Percentiles rank a stretch among this genome's conserved stretches.
Conservation (phyloP, 64 coral and sea anemone species). For the Dendronephthya gigantea region DNA sequence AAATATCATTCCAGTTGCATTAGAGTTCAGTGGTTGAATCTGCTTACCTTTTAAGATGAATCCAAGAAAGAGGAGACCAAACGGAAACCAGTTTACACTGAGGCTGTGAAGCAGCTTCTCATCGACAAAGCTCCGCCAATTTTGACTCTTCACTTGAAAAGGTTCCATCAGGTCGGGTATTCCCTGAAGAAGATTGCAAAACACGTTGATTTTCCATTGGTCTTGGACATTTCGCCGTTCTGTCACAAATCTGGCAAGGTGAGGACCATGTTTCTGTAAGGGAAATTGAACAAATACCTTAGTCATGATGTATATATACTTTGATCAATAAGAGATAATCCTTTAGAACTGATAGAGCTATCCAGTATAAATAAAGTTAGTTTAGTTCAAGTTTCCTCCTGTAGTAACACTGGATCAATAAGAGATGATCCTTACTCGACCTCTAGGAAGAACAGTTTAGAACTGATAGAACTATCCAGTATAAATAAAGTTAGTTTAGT, state of each 20-base stretch:
- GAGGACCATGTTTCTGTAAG: neutral
- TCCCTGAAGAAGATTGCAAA: conserved; percentile 64
- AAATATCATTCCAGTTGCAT: no score
- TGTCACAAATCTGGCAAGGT: conserved; percentile 74
- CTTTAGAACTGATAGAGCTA: neutral
- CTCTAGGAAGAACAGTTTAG: no score
- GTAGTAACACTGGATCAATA: no score
- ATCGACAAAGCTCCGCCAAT: conserved; percentile 69
- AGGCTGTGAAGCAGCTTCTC: conserved; percentile 79
- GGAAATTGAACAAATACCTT: no score
- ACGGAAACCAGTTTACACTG: conserved; percentile 52
- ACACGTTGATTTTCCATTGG: conserved; percentile 73
- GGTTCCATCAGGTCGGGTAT: conserved; percentile 75
- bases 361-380: no score
- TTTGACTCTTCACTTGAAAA: conserved; percentile 80
- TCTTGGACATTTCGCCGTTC: conserved; percentile 78
- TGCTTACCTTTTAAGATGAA: conserved; percentile 15
- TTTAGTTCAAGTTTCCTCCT: no score
- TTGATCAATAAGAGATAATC: neutral
- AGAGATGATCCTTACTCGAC: no score
- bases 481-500: no score
- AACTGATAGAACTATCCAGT: no score
- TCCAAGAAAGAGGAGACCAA: conserved; percentile 19
- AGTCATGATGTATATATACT: no score
- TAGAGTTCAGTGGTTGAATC: no score